A percentile compares a stretch with the other conserved stretches of the same genome.
Conservation (phyloP, 2,113 vertebrate genomes). For the Coptodon rendalli region DNA sequence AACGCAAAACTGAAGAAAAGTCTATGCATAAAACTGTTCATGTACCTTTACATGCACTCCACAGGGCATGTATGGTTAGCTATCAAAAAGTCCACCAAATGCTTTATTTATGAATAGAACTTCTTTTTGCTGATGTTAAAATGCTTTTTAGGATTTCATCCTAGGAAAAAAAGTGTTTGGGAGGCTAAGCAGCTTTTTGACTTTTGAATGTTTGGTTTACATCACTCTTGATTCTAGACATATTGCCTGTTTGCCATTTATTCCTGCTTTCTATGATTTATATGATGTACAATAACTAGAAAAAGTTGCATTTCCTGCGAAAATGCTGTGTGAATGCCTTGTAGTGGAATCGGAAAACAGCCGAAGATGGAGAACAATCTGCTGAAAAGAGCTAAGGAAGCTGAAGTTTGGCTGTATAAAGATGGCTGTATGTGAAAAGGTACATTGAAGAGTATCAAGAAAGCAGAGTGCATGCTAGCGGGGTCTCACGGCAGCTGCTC, state of each 20-base stretch:
- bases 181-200: not conserved
- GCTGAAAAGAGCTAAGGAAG: too few species aligned
- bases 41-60: not conserved
- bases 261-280: too few species aligned
- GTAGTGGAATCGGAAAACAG: too few species aligned
- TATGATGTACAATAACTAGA: too few species aligned
- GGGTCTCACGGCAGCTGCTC: too few species aligned
- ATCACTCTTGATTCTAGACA: not conserved
- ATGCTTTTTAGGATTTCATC: accelerated
- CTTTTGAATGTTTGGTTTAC: not conserved
- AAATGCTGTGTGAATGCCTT: too few species aligned
- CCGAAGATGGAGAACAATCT: too few species aligned
- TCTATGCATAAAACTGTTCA: not conserved
- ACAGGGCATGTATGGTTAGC: not conserved
- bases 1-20: not conserved
- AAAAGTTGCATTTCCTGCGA: too few species aligned
- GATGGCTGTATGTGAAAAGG: too few species aligned
- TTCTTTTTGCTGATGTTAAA: not conserved
- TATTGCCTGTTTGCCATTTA: not conserved
- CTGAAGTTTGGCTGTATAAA: too few species aligned
- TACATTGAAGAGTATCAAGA: too few species aligned
- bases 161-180: not conserved
- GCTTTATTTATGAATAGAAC: not conserved
- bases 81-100: not conserved
- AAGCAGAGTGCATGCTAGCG: too few species aligned